phyloP scores from a whole-genome alignment of 2,888 invertebrate species.

The Bursaphelenchus okinawaensis region DNA sequence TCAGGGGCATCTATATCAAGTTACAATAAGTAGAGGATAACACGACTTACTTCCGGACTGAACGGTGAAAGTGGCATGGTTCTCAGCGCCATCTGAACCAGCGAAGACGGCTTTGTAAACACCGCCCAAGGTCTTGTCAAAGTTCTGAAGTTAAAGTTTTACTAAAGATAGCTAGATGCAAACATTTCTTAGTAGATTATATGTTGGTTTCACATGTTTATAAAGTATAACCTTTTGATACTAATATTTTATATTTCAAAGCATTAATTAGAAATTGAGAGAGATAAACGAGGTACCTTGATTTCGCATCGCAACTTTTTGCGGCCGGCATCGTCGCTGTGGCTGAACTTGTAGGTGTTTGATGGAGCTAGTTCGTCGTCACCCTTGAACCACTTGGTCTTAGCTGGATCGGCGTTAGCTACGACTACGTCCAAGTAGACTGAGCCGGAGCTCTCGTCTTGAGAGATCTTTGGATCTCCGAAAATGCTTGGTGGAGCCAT shows the following conservation, averaged over 20 bases:
- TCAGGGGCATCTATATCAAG: constrained; percentile 56
- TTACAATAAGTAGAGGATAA: neutral
- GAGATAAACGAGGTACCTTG: constrained; percentile 39
- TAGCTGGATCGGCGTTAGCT: constrained; percentile 45
- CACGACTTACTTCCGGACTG: constrained; percentile 51
- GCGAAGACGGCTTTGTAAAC: constrained; percentile 54
- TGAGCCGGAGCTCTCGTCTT: constrained; percentile 40
- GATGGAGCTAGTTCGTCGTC: constrained; percentile 49
- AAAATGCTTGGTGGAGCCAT: constrained; percentile 57
- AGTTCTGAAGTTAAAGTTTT: constrained; percentile 54
- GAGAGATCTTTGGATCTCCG: constrained; percentile 54
- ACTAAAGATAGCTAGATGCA: too few relatives aligned
- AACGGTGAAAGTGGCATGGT: constrained; percentile 54
- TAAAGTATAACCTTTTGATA: constrained; percentile 8
- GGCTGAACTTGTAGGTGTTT: constrained; percentile 45
- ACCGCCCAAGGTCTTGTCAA: constrained; percentile 56
- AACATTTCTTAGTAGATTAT: too few relatives aligned
- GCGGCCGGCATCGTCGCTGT: constrained; percentile 50
- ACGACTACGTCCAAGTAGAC: constrained; percentile 54
- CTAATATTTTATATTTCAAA: constrained; percentile 8
- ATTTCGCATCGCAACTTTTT: constrained; percentile 49
- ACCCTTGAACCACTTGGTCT: constrained; percentile 53
- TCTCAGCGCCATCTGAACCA: constrained; percentile 47
- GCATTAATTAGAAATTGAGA: too few relatives aligned
- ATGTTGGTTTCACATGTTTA: too few relatives aligned